phyloP scores from a whole-genome alignment of 2,797 vertebrate genomes.

The Microctenopoma stevenorrisi region DNA sequence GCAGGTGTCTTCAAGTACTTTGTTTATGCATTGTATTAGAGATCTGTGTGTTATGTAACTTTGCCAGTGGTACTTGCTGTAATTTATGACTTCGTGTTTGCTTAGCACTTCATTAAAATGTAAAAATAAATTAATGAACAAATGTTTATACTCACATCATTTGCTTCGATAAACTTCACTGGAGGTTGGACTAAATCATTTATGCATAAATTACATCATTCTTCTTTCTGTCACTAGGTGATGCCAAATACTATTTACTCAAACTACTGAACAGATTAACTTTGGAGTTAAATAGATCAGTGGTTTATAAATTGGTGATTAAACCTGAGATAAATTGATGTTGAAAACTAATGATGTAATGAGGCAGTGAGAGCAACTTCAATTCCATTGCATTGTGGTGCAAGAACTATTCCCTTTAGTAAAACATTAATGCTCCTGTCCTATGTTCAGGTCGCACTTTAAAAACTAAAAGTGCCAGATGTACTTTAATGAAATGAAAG shows the following conservation, averaged over 20 bases:
- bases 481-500: background rate
- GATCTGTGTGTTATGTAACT: constrained; percentile 61
- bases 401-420: background rate
- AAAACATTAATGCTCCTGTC: background rate
- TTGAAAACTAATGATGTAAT: background rate
- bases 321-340: background rate
- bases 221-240: constrained; percentile 57
- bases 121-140: constrained; percentile 19
- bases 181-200: background rate
- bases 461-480: background rate
- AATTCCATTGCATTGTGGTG: background rate
- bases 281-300: background rate
- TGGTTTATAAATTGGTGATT: background rate
- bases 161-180: constrained; percentile 17
- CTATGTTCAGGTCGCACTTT: background rate
- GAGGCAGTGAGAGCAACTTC: background rate
- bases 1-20: constrained; percentile 45
- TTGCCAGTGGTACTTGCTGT: constrained; percentile 74
- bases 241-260: constrained; percentile 24
- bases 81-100: constrained; percentile 71
- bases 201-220: background rate
- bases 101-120: constrained; percentile 64
- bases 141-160: constrained; percentile 22
- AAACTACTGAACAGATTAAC: background rate
- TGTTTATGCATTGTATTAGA: constrained; percentile 60